Evolutionary conservation across 1,140 invertebrate species (phyloP), one percentile per base, ranked within the genome.

Genomic region (Charaxes varanes): DNA sequence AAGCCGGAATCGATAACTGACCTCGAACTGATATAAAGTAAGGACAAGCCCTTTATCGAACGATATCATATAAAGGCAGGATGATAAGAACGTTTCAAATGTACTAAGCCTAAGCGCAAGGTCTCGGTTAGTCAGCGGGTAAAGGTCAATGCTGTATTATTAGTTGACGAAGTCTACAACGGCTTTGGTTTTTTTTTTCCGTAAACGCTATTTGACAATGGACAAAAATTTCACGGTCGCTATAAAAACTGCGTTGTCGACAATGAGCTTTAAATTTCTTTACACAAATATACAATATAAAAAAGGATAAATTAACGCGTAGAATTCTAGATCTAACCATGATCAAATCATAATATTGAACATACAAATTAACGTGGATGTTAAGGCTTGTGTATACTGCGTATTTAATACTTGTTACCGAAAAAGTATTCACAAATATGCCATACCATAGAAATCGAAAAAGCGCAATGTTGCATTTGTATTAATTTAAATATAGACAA

Each of bases 1-100:
- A 16, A 50, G 22, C 57, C 72, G 70, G 70, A 80, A 77, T 69
- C 41, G n/a, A 51, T 41, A 3, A 18, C 2, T 35, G 56, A 37
- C 74, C 73, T 73, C 61, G 47, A 33, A 34, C 37, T 45, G 57
- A 55, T 63, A 53, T 41, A 23, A 8, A 6, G 17, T 64, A 72
- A 79, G 74, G 74, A 45, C 67, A 53, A 46, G 62, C 66, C 76
- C 71, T 76, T 78, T 68, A 79, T 73, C 63, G 50, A 24, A 21
- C 36, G 59, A 62, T 64, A 70, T 14, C 5, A 7, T 4, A 6
- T 3, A 6, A 15, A 14, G 13, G 7, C 3, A 15, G 27, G 27
- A 14, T 28, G 27, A 28, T 28, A 28, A 28, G 7, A 28, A 4
- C n/a, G n/a, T n/a, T n/a, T n/a, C n/a, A n/a, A n/a, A n/a, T n/a